phyloP scores from a whole-genome alignment of 2,113 vertebrate species.

The Brachypodius melanocephalos region DNA sequence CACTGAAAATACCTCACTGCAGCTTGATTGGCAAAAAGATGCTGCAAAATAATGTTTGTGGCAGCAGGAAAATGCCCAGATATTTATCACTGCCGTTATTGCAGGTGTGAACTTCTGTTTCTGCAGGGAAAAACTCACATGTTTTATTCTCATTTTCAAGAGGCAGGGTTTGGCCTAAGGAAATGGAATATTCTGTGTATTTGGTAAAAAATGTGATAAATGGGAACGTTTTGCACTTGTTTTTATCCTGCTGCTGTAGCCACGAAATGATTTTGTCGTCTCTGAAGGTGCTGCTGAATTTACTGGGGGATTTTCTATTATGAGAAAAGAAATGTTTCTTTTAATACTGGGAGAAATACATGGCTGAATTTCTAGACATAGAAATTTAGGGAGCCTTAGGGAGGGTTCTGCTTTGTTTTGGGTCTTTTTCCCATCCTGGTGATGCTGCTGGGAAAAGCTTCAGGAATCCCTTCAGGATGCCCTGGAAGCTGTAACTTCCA shows the following conservation, averaged over 20 bases:
- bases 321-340: neutral
- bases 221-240: neutral
- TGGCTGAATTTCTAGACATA: neutral
- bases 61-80: neutral
- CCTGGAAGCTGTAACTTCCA: neutral
- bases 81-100: neutral
- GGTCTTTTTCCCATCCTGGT: neutral
- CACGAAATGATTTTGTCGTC: neutral
- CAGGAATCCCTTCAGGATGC: neutral
- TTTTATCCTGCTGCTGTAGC: neutral
- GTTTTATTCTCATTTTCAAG: neutral
- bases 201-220: neutral
- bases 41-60: neutral
- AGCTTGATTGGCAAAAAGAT: neutral
- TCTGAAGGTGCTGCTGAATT: neutral
- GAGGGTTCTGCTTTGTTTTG: neutral
- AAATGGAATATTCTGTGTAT: neutral
- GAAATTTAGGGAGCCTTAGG: neutral
- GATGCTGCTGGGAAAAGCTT: neutral
- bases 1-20: neutral
- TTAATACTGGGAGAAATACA: neutral
- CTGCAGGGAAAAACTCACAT: neutral
- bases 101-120: neutral
- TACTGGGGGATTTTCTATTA: neutral
- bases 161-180: neutral